These are phyloP conservation scores for Lithodes maja DNA, from an alignment of 2,888 invertebrate species.

Conservation along the genomic window DNA sequence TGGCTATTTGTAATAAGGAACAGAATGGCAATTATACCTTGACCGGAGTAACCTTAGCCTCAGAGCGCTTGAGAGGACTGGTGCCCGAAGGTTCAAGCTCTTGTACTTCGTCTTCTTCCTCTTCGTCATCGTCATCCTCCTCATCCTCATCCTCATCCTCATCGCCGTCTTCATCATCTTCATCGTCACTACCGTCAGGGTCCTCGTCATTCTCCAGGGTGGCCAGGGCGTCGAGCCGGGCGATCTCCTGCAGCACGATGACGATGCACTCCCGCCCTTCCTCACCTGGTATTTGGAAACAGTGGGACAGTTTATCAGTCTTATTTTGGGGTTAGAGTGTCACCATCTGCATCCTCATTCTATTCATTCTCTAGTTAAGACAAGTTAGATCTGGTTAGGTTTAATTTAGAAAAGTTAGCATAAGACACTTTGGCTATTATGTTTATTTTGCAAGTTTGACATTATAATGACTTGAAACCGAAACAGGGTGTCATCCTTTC, in stretches of 20 bases:
- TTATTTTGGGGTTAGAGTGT: too few relatives aligned
- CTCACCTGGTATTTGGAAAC: slow-evolving; percentile 46
- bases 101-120: slow-evolving; percentile 74
- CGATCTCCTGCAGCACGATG: slow-evolving; percentile 54
- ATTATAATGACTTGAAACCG: too few relatives aligned
- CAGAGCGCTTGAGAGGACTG: slow-evolving; percentile 52
- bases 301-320: not conserved
- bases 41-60: slow-evolving; percentile 6
- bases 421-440: too few relatives aligned
- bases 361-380: too few relatives aligned
- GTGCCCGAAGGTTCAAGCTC: slow-evolving; percentile 45
- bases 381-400: too few relatives aligned
- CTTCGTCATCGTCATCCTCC: slow-evolving; percentile 67
- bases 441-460: too few relatives aligned
- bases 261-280: slow-evolving; percentile 62
- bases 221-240: slow-evolving; percentile 73
- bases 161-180: slow-evolving; percentile 34
- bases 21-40: slow-evolving; percentile 28
- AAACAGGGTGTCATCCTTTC: too few relatives aligned
- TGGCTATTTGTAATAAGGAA: not conserved
- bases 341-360: too few relatives aligned
- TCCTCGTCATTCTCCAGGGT: slow-evolving; percentile 79
- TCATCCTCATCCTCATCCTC: slow-evolving; percentile 70
- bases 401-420: too few relatives aligned
- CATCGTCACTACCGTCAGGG: slow-evolving; percentile 75